Percentiles rank a stretch among this genome's conserved stretches.
Evolutionary conservation across 2,797 vertebrate species (phyloP).

Genomic region (Gobionotothen gibberifrons): DNA sequence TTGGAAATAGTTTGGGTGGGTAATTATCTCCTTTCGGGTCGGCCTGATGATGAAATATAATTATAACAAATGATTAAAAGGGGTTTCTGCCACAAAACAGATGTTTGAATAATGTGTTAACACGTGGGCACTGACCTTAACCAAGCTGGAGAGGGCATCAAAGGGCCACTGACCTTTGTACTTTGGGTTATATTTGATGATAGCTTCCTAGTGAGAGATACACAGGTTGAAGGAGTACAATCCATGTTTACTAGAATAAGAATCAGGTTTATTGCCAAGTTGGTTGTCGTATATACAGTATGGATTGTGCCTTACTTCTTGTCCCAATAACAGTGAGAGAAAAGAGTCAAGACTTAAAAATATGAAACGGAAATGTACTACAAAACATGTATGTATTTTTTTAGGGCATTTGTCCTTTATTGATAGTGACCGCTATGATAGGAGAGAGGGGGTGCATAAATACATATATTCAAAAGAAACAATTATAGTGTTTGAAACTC

Average conservation of each 20-base stretch:
- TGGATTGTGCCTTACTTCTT: no score
- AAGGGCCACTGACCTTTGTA: constrained; percentile 74
- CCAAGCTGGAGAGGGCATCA: constrained; percentile 56
- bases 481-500: not conserved
- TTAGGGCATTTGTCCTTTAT: no score
- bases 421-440: no score
- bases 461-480: not conserved
- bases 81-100: not conserved
- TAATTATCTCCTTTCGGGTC: constrained; percentile 10
- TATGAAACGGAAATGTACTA: not conserved
- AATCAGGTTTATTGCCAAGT: no score
- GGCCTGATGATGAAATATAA: constrained; percentile 33
- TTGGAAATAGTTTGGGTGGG: constrained; percentile 45
- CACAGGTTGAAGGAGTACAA: not conserved
- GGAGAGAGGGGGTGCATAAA: no score
- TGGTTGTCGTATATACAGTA: not conserved
- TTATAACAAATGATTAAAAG: rapidly evolving
- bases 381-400: not conserved
- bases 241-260: not conserved
- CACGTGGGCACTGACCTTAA: constrained; percentile 56
- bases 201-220: constrained; percentile 58
- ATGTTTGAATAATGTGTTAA: not conserved
- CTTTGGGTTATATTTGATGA: constrained; percentile 71
- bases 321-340: not conserved
- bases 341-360: not conserved